Percentiles rank a stretch among this genome's conserved stretches.
Conservation (phyloP, 1,140 invertebrate species). For the Trachymyrmex cornetzi region DNA sequence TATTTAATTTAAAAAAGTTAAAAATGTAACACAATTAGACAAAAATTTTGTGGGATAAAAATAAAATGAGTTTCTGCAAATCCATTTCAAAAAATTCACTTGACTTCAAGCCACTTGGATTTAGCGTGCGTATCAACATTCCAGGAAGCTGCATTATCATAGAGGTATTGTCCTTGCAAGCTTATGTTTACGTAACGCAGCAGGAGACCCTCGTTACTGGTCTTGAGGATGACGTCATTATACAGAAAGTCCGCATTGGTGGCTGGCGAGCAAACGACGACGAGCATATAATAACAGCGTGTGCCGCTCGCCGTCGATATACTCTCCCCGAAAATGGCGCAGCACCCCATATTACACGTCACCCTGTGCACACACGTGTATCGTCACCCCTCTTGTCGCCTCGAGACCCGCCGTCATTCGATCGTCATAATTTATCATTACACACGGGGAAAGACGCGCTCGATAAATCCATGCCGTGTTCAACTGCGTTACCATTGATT, state of each 20-base stretch:
- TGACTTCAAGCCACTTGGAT: background rate
- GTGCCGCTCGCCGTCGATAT: conserved; percentile 25
- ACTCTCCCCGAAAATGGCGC: conserved; percentile 38
- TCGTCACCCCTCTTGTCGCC: conserved; percentile 21
- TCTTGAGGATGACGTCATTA: conserved; percentile 48
- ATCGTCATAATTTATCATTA: conserved; percentile 76
- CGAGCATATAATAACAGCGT: conserved; percentile 41
- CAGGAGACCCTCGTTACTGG: conserved; percentile 3
- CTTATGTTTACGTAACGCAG: conserved; percentile 13
- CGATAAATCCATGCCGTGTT: conserved; percentile 66
- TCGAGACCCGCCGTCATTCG: conserved; percentile 55
- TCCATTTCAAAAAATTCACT: background rate
- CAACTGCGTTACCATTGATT: conserved; percentile 67
- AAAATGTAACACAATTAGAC: background rate
- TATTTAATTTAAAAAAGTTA: background rate
- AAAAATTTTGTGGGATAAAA: background rate
- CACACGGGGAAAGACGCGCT: conserved; percentile 54
- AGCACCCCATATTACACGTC: conserved; percentile 54
- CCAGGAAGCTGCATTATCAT: conserved; percentile 20
- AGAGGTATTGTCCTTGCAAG: background rate
- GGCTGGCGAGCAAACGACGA: conserved; percentile 44
- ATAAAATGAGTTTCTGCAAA: background rate
- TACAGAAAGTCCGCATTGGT: conserved; percentile 44
- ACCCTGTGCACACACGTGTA: conserved; percentile 34
- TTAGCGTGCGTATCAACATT: background rate